These are phyloP conservation scores for Mareca strepera DNA, from an alignment of 2,797 vertebrate genomes.

Conservation along the genomic window DNA sequence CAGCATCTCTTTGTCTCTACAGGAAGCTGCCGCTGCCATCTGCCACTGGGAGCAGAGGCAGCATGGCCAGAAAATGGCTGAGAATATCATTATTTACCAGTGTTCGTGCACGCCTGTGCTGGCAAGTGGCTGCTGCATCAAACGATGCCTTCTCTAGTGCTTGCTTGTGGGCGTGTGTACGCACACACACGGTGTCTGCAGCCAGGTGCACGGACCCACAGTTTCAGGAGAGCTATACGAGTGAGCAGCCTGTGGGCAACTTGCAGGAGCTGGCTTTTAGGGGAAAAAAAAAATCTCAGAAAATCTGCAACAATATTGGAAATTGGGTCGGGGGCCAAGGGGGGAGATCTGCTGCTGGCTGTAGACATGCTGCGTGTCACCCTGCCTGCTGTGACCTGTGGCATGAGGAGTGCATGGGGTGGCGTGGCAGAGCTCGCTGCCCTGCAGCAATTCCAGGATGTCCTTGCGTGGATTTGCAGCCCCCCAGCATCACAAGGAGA, in stretches of 20 bases:
- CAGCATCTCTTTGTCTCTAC: slow-evolving; percentile 21
- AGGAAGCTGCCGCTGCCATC: slow-evolving; percentile 29
- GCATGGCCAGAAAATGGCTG: slow-evolving; percentile 40
- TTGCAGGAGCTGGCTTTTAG: not conserved
- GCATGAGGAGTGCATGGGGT: rapidly evolving
- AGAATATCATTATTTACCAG: not conserved
- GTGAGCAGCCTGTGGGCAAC: rapidly evolving
- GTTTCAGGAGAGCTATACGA: not conserved
- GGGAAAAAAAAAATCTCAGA: not conserved
- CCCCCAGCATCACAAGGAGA: not conserved
- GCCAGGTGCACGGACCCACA: not conserved
- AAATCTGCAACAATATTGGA: not conserved
- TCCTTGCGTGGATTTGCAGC: not conserved
- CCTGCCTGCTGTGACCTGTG: not conserved
- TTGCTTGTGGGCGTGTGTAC: not conserved
- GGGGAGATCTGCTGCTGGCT: not conserved
- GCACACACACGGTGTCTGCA: not conserved
- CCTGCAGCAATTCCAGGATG: not conserved
- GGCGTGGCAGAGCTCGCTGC: not conserved
- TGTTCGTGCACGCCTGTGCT: not conserved
- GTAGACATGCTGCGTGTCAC: rapidly evolving
- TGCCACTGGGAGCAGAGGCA: slow-evolving; percentile 48
- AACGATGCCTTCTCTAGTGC: not conserved
- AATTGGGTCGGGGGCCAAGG: not conserved
- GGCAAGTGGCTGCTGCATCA: not conserved